phyloP scores from a whole-genome alignment of 2,113 vertebrate species.

The Melanotaenia duboulayi region DNA sequence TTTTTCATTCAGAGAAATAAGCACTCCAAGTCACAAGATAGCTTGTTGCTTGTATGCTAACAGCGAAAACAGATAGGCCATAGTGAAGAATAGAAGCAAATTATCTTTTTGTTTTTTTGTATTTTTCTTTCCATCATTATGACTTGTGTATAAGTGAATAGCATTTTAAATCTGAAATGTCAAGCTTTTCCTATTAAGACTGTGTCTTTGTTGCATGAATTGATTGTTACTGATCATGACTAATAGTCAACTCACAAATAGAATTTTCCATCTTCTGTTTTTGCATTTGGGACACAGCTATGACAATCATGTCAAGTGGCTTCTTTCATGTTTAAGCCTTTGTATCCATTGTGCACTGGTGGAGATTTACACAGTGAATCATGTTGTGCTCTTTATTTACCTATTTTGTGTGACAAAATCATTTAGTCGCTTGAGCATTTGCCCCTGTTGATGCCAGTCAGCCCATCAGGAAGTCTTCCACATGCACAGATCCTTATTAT shows the following conservation, averaged over 20 bases:
- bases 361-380: slow-evolving; percentile 12
- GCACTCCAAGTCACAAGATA: background rate
- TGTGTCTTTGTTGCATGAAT: slow-evolving; percentile 51
- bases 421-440: slow-evolving; percentile 8
- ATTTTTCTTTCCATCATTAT: slow-evolving; percentile 4
- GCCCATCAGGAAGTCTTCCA: slow-evolving; percentile 26
- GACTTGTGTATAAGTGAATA: slow-evolving; percentile 50
- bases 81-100: background rate
- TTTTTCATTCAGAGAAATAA: background rate
- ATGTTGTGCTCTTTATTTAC: slow-evolving; percentile 2
- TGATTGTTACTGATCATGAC: slow-evolving; percentile 77
- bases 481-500: slow-evolving; percentile 28
- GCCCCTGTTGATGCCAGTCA: slow-evolving; percentile 28
- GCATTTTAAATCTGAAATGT: slow-evolving; percentile 71
- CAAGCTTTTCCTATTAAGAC: slow-evolving; percentile 62
- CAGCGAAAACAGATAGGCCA: background rate
- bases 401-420: background rate
- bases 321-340: slow-evolving; percentile 35
- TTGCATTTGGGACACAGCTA: slow-evolving; percentile 63
- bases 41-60: background rate
- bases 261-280: slow-evolving; percentile 70
- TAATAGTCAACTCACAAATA: slow-evolving; percentile 68
- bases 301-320: slow-evolving; percentile 50
- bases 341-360: slow-evolving; percentile 43
- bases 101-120: background rate